Evolutionary conservation across 2,888 invertebrate genomes (phyloP), one percentile per base, ranked within the genome.

Genomic region (Drosophila quinaria): DNA sequence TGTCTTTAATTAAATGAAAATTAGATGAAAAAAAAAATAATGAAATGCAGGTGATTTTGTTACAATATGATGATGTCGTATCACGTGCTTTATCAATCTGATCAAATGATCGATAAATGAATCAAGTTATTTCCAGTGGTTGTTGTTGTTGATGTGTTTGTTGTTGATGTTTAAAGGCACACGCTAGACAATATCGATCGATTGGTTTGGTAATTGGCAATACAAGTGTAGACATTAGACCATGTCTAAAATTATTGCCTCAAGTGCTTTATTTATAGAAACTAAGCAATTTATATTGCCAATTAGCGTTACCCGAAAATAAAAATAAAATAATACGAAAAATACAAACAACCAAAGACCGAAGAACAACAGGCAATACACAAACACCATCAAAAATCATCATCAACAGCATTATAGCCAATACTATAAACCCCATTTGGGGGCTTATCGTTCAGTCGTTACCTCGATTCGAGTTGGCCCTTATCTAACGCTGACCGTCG

Each of bases 401-500:
- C 25, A 25, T 25, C 55, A 49, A 62, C 70, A 69, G 55, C 51
- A 60, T 15, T 22, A 33, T n/a, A 35, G 50, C 50, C 50, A 50
- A 35, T 35, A 50, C 19, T 22, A 51, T 51, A 51, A 51, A 39
- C 31, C 31, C 25, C 39, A 17, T 39, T 39, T 13, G 46, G 42
- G 33, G 52, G 79, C 76, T 76, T 76, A 76, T 76, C 76, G 76
- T 78, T 76, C 76, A 76, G 79, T 69, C 46, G 58, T 64, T 47
- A 55, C 44, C 67, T 25, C 50, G 37, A 63, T 63, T 25, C 50
- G 37, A 63, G 54, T 54, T 47, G 46, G 35, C 39, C 62, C 76
- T 76, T 76, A 76, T 76, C 76, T 78, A 70, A 49, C 25, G 70
- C 83, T 88, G 82, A 86, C 86, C 83, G 88, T 46, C 80, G 83